These are phyloP conservation scores for Sinocyclocheilus anshuiensis DNA, from an alignment of 2,113 vertebrate genomes.

Conservation along the genomic window DNA sequence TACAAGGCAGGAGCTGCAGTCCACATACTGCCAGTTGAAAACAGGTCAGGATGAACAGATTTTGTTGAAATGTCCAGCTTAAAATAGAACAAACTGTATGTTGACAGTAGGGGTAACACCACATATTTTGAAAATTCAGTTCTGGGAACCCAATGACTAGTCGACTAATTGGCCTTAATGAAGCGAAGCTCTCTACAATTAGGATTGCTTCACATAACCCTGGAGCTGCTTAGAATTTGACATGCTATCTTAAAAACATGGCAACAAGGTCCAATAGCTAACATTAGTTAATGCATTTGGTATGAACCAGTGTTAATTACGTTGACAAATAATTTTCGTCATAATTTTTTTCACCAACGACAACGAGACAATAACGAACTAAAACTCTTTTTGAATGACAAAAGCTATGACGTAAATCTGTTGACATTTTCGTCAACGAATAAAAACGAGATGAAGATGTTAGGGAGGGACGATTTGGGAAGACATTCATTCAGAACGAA, in stretches of 20 bases:
- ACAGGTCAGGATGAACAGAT: conserved; percentile 34
- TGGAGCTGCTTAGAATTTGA: not conserved
- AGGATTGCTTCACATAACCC: not conserved
- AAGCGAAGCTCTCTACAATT: not conserved
- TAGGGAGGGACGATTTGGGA: no score
- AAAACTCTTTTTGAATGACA: no score
- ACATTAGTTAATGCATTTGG: no score
- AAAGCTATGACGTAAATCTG: no score
- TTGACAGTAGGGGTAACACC: not conserved
- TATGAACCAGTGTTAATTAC: no score
- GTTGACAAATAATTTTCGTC: no score
- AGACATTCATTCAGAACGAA: no score
- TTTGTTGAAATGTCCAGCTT: conserved; percentile 27
- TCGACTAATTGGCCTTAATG: not conserved
- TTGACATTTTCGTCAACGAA: no score
- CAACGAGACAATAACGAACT: no score
- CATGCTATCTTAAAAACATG: not conserved
- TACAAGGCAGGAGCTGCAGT: conserved; percentile 54
- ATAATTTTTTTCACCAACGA: no score
- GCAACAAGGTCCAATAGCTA: no score
- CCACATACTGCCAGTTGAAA: conserved; percentile 41
- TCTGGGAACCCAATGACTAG: not conserved
- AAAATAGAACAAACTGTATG: conserved; percentile 13
- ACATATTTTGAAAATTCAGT: not conserved
- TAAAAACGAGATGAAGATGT: no score